Conservation (phyloP, 2,888 invertebrate genomes). For the Lepeophtheirus nordmannii region DNA sequence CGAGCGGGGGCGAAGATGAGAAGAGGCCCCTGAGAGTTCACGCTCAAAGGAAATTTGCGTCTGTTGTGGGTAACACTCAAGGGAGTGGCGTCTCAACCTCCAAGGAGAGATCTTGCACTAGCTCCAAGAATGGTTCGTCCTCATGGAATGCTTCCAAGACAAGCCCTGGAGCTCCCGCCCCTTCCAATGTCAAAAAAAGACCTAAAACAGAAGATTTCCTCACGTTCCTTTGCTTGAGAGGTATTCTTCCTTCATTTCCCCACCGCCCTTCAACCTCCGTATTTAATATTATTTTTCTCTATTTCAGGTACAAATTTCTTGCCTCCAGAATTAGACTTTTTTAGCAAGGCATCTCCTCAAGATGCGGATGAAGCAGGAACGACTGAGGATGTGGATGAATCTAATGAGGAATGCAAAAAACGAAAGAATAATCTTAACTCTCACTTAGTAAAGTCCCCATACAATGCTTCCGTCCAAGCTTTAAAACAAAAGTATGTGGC, state of each 20-base stretch:
- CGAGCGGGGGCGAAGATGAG: neutral
- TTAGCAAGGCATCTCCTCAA: slow-evolving; percentile 40
- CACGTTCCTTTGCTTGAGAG: slow-evolving; percentile 65
- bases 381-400: neutral
- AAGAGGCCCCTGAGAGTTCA: slow-evolving; percentile 44
- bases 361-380: slow-evolving; percentile 29
- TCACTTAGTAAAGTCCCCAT: slow-evolving; percentile 2
- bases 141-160: slow-evolving; percentile 27
- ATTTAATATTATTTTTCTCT: slow-evolving; percentile 22
- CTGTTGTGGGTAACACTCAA: slow-evolving; percentile 4
- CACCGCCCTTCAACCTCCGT: neutral
- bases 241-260: slow-evolving; percentile 37
- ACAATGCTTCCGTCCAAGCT: slow-evolving; percentile 38
- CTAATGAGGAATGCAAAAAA: neutral
- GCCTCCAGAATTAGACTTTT: slow-evolving; percentile 55
- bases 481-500: slow-evolving; percentile 46
- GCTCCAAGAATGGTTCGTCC: slow-evolving; percentile 8
- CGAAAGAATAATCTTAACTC: slow-evolving; percentile 25
- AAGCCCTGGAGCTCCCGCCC: slow-evolving; percentile 25
- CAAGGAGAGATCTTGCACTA: neutral
- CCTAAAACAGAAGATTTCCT: slow-evolving; percentile 72
- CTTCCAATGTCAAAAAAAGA: slow-evolving; percentile 31
- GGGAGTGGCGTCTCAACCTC: neutral
- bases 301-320: slow-evolving; percentile 49
- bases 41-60: slow-evolving; percentile 73